Percentiles rank a stretch among this genome's conserved stretches.
Conservation (phyloP, 2,888 invertebrate species). For the Serrognathus titanus region DNA sequence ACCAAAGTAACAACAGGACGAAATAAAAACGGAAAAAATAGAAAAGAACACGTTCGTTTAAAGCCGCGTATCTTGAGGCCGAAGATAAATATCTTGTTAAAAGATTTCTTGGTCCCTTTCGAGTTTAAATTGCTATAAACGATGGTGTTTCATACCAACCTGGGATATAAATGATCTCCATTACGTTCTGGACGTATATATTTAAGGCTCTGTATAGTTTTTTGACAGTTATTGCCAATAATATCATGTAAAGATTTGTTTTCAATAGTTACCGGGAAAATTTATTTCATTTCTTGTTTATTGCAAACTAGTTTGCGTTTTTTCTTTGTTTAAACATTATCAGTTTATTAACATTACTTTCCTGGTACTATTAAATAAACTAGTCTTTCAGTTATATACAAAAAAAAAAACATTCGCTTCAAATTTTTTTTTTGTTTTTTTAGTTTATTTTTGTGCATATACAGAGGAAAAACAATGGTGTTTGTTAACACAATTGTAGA, state of each 20-base stretch:
- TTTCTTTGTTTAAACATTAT: too few species aligned
- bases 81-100: constrained; percentile 12
- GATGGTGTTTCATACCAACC: constrained; percentile 7
- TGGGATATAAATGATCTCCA: constrained; percentile 8
- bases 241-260: constrained; percentile 7
- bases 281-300: neutral
- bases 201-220: neutral
- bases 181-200: constrained; percentile 4
- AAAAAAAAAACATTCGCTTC: too few species aligned
- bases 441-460: too few species aligned
- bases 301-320: neutral
- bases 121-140: constrained; percentile 11
- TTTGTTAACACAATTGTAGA: too few species aligned
- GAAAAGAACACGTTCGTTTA: too few species aligned
- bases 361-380: too few species aligned
- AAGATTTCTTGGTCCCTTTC: constrained; percentile 9
- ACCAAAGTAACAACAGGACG: too few species aligned
- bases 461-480: too few species aligned
- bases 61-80: neutral
- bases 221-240: neutral
- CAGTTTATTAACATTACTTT: too few species aligned
- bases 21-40: too few species aligned
- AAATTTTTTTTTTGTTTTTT: neutral
- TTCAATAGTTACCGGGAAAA: neutral
- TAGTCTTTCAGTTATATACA: too few species aligned